Evolutionary conservation across 1,140 invertebrate species (phyloP).

Genomic region (Bacillus rossius): DNA sequence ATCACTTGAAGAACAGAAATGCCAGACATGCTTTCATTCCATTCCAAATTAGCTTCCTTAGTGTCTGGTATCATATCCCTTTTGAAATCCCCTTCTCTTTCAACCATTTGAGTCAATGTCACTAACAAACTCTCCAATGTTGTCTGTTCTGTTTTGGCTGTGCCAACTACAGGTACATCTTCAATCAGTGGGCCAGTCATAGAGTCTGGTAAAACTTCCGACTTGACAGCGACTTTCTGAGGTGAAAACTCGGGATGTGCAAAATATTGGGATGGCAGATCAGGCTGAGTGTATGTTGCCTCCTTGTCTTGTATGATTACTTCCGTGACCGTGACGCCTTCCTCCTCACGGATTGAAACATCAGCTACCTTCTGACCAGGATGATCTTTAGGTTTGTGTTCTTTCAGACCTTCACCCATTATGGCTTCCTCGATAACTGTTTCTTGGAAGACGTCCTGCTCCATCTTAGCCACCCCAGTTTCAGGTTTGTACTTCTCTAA

Average conservation of each 20-base stretch:
- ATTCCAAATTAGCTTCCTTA: slow-evolving; percentile 45
- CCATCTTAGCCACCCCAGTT: slow-evolving; percentile 42
- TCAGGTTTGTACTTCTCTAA: slow-evolving; percentile 39
- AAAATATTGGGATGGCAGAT: slow-evolving; percentile 31
- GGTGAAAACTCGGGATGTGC: slow-evolving; percentile 45
- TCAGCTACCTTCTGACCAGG: slow-evolving; percentile 44
- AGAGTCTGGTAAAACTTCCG: slow-evolving; percentile 46
- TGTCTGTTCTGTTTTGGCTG: slow-evolving; percentile 43
- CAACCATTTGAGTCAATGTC: slow-evolving; percentile 45
- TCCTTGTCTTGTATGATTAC: slow-evolving; percentile 43
- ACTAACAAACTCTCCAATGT: slow-evolving; percentile 48
- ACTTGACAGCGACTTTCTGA: slow-evolving; percentile 44
- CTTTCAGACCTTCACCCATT: slow-evolving; percentile 41
- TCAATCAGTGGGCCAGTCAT: slow-evolving; percentile 42
- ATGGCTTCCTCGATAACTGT: slow-evolving; percentile 48
- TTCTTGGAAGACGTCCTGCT: slow-evolving; percentile 45
- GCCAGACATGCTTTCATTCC: slow-evolving; percentile 43
- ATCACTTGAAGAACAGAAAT: slow-evolving; percentile 47
- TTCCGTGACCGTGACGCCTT: slow-evolving; percentile 50
- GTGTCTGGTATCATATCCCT: slow-evolving; percentile 41
- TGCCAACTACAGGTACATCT: slow-evolving; percentile 34
- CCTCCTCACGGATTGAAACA: slow-evolving; percentile 43
- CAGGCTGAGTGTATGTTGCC: slow-evolving; percentile 31
- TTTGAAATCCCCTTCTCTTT: slow-evolving; percentile 49
- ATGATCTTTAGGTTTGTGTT: slow-evolving; percentile 30